A percentile compares a stretch with the other conserved stretches of the same genome.
Conservation (phyloP, 53 echinoderm and acorn worm species). For the Luidia sarsii region DNA sequence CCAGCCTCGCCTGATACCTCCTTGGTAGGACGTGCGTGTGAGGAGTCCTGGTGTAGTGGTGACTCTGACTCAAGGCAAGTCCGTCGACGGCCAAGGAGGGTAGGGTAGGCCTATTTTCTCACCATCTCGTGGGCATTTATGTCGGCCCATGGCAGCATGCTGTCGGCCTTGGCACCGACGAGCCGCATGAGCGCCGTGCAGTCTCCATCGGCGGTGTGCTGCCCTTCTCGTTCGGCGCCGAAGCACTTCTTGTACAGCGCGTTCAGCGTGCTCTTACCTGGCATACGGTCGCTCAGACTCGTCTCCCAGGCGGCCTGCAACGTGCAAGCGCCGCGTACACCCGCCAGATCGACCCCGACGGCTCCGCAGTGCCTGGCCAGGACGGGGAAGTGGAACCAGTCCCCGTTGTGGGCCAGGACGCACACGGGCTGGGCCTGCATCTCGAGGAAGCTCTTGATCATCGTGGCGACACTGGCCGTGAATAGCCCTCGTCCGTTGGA, state of each 20-base stretch:
- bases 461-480: background rate
- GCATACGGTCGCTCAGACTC: background rate
- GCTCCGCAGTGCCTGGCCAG: constrained; percentile 49
- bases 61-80: no score
- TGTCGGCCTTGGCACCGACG: background rate
- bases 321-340: background rate
- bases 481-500: constrained; percentile 13
- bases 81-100: no score
- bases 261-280: background rate
- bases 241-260: constrained; percentile 3
- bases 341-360: constrained; percentile 8
- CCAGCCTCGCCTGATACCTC: no score
- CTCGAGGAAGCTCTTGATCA: constrained; percentile 35
- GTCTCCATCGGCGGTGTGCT: constrained; percentile 27
- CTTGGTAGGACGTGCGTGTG: no score
- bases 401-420: constrained; percentile 72
- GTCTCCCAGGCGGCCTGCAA: background rate
- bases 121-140: background rate
- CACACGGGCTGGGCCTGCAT: constrained; percentile 72
- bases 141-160: constrained; percentile 11
- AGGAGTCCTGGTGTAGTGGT: no score
- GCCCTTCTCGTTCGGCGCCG: background rate
- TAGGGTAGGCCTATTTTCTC: no score
- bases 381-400: constrained; percentile 68
- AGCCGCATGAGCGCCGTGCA: background rate